These are phyloP conservation scores for Tetragonisca angustula DNA, from an alignment of 2,888 invertebrate species.

Conservation along the genomic window DNA sequence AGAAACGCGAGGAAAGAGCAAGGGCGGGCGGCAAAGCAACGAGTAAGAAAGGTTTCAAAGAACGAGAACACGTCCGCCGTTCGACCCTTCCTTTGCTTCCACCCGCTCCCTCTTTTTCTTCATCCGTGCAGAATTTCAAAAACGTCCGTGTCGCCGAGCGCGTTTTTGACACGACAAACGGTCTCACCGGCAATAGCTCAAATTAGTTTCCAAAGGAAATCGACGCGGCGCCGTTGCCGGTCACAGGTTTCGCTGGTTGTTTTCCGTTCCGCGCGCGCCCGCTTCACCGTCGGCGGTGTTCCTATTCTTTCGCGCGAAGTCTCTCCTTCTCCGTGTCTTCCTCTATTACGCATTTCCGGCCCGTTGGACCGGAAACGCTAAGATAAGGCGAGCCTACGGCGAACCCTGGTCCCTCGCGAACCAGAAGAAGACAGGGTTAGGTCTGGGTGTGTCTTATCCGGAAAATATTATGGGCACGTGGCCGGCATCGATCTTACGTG, in stretches of 20 bases:
- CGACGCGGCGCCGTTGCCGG: conserved; percentile 12
- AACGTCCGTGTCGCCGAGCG: background rate
- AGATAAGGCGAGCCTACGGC: conserved; percentile 80
- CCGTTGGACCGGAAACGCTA: conserved; percentile 84
- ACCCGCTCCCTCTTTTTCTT: background rate
- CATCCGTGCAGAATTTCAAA: background rate
- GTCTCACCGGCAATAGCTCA: conserved; percentile 13
- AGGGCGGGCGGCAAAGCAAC: background rate
- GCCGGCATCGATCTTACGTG: conserved; percentile 74
- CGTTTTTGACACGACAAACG: background rate
- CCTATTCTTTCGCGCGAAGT: conserved; percentile 69
- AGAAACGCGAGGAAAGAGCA: conserved; percentile 7
- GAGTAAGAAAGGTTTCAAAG: conserved; percentile 12
- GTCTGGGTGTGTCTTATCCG: conserved; percentile 75
- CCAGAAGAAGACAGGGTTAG: conserved; percentile 67
- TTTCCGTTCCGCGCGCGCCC: conserved; percentile 55
- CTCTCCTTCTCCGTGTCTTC: conserved; percentile 73
- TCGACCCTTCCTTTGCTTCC: background rate
- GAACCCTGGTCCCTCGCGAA: conserved; percentile 59
- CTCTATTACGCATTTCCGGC: conserved; percentile 84
- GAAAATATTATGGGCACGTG: conserved; percentile 79
- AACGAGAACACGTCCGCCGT: background rate
- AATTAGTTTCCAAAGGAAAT: conserved; percentile 46
- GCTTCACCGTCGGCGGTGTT: conserved; percentile 26
- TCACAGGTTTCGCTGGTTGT: conserved; percentile 43